Evolutionary conservation across 1,140 invertebrate genomes (phyloP).

Genomic region (Goniozus legneri): DNA sequence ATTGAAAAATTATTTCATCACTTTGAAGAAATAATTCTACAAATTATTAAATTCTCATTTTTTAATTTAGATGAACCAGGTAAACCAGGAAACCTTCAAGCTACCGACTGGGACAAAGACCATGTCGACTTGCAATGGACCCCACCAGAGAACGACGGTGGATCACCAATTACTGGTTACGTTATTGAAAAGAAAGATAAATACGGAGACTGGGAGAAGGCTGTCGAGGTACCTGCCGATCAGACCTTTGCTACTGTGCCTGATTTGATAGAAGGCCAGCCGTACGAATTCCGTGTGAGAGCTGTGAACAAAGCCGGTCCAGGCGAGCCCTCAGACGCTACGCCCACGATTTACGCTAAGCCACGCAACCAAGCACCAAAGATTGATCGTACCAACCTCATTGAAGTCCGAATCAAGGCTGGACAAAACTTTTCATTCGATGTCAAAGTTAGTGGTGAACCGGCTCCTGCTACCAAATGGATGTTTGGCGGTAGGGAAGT

Average conservation of each 20-base stretch:
- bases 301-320: constrained; percentile 93
- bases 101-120: constrained; percentile 95
- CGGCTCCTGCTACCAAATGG: constrained; percentile 88
- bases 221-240: constrained; percentile 74
- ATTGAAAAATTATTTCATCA: constrained; percentile 13
- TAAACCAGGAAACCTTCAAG: constrained; percentile 83
- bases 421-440: constrained; percentile 82
- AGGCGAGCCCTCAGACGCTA: constrained; percentile 84
- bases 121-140: constrained; percentile 88
- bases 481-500: constrained; percentile 70
- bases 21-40: not conserved
- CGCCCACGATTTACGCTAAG: constrained; percentile 85
- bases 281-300: constrained; percentile 86
- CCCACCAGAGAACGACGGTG: constrained; percentile 77
- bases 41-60: not conserved
- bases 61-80: constrained; percentile 77
- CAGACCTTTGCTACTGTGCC: constrained; percentile 81
- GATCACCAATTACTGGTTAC: constrained; percentile 82
- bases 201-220: constrained; percentile 92
- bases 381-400: constrained; percentile 85
- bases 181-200: constrained; percentile 92
- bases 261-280: constrained; percentile 85
- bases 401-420: constrained; percentile 81
- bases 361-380: constrained; percentile 81
- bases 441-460: constrained; percentile 84